Evolutionary conservation across 1,140 invertebrate species (phyloP), one percentile per base, ranked within the genome.

Genomic region (Diplogasteroides magnus): DNA sequence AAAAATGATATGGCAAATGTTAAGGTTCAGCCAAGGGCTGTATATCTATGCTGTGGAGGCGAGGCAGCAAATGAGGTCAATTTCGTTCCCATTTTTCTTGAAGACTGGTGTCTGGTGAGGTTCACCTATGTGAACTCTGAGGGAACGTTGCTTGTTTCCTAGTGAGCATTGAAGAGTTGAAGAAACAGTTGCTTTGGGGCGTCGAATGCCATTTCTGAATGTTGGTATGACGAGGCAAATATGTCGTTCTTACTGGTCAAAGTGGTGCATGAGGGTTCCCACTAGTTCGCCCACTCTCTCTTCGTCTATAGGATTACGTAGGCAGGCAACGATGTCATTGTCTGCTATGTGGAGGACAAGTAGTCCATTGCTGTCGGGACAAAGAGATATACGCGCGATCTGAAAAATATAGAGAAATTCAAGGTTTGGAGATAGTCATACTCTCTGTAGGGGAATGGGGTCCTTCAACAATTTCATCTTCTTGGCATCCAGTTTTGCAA

Each of bases 251-350:
- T 61, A 74, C 70, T 71, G 31, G 32, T 78, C 77, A 59, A 76
- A 71, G 59, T 74, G 65, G 56, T 70, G 75, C 48, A 67, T 27
- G 29, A 97, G 83, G 56, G 90, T 87, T 26, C 93, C 94, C 29
- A 97, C 87, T 19, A 95, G 85, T 85, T 97, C 95, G 0, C 94
- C 94, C 31, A 87, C 85, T 64, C 87, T 77, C 64, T 87, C 86
- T 56, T 86, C 86, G 31, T 83, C 82, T 13, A 75, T 74, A 0
- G 84, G 83, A 2, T 86, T 87, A 73, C 87, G 83, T 57, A 94
- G 85, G 6, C 90, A 90, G 3, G 96, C 86, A 32, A 97, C 89
- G 77, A 97, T 89, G 84, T 97, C 94, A 83, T 95, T 94, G 25
- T 91, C 90, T 28, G 88, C 88, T 2, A 93, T 89, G 83, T 96